Base-by-base conservation (phyloP, 2,888 invertebrate genomes). In the Sicus ferrugineus region DNA sequence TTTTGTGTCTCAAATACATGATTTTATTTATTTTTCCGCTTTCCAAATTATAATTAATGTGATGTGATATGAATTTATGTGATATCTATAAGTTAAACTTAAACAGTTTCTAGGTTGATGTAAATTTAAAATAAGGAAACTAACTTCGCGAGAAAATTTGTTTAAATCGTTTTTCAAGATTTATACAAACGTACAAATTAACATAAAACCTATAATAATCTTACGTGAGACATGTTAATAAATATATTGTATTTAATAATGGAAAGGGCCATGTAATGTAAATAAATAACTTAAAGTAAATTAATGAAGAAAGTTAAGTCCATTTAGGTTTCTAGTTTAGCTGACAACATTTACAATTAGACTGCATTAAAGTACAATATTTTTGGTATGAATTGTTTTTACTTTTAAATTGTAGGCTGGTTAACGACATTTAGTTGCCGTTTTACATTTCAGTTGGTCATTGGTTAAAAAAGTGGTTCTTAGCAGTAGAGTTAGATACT, bases 171-270 rank as follows among this genome's bases (percentile, higher is more conserved):
- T n/a, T n/a, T n/a, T n/a, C n/a, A n/a, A n/a, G 28, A 54, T 54
- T 38, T 66, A 19, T 66, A 66, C 65, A 66, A 66, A 66, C 42
- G 54, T 66, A 66, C 7, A 38, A 48, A 56, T 54, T 26, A 66
- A 66, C 38, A 56, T 66, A 38, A 66, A 54, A 56, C 26, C 14
- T 42, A 63, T 26, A 26, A 23, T 26, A 61, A 23, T 42, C 11
- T 9, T 52, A 52, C n/a, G 7, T 56, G 16, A 64, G 31, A 23
- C 14, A 19, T 56, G 54, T 54, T 66, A 42, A 66, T 66, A 54
- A 66, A 66, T 66, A 54, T 11, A 61, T 34, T 21, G 21, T 9
- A 28, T n/a, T n/a, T n/a, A n/a, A n/a, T n/a, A 46, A 46, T 19
- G 19, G n/a, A 46, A 14, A n/a, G 46, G 19, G n/a, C 19, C 14